Base-by-base conservation (phyloP, 1,140 invertebrate genomes). In the Microplitis mediator region DNA sequence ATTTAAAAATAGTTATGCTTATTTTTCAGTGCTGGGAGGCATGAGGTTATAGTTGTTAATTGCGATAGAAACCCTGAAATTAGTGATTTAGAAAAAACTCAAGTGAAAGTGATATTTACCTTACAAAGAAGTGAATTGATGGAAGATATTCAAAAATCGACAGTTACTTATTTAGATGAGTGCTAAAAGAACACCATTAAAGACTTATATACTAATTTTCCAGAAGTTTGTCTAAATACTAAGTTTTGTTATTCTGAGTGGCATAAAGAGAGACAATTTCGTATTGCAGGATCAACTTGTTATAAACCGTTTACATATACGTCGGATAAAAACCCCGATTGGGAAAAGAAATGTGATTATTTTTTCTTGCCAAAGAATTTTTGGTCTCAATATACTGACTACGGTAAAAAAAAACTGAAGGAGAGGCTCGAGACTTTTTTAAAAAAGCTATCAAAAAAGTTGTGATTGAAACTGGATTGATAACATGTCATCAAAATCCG, bases 1-100 rank as follows among this genome's bases (percentile, higher is more conserved):
- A n/a, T n/a, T n/a, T n/a, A n/a, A n/a, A n/a, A n/a, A n/a, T 3
- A 72, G 66, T 51, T 74, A 60, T 36, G 60, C 75, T n/a, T 69
- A 74, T 60, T 36, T 36, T 36, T 36, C 36, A 39, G 36, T 8
- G 9, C 9, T 39, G 36, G 36, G 9, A 39, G 36, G 36, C 36
- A 39, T 39, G 36, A 39, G 36, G 4, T 8, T 39, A 8, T 39
- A 6, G 36, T 39, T 0, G 36, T 39, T 39, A 8, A 39, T 4
- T 8, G 36, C 9, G 9, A 39, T 39, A 4, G 4, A 39, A 8
- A 39, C 4, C 4, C 9, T 39, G 36, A 39, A 4, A 8, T 39
- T 39, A 39, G 4, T 6, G 36, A 39, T 39, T 39, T 39, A 39
- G 36, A 39, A 39, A 39, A 39, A 8, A 0, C 4, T 6, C 36